Evolutionary conservation across 2,797 vertebrate species (phyloP), one percentile per base, ranked within the genome.

Genomic region (Apogon talboti): DNA sequence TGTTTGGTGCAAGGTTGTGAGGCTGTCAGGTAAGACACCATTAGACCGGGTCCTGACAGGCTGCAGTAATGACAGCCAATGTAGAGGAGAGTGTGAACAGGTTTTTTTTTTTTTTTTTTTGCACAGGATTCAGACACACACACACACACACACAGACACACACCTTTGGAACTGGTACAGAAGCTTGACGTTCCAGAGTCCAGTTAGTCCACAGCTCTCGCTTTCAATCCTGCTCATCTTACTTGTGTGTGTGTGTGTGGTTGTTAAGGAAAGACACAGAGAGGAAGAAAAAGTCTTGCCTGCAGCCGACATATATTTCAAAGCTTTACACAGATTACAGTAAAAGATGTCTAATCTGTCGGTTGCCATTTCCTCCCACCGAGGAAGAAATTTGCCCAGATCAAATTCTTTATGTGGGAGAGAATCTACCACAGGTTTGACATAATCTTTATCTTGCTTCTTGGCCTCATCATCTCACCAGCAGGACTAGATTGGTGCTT

Each of bases 361-460:
- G 66, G 81, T 83, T 85, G 78, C 78, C 77, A 88, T 91, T 90
- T 92, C 90, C 89, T 88, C 81, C 67, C 72, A 76, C 84, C 75
- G 81, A 81, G 82, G 59, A 73, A 83, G 63, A 88, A 82, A 85
- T 89, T 79, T 79, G 66, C 79, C 67, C 1, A 41, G 76, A 89
- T 91, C 78, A 81, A 48, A 55, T 81, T 50, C 69, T 66, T 72
- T 67, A 33, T 24, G 45, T 48, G 41, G 42, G 57, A 35, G 38
- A 58, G 66, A 71, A 71, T 80, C 65, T 65, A 85, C 81, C 67
- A 58, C 79, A 79, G 80, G 76, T 85, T 82, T 81, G 74, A 85
- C 86, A 85, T 89, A 81, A 91, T 91, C 89, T 91, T 87, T 81
- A 89, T 90, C 77, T 84, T 79, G 80, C 74, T 72, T 73, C 73